These are phyloP conservation scores for Lophotriccus pileatus DNA, from an alignment of 2,797 vertebrate genomes.

Conservation along the genomic window DNA sequence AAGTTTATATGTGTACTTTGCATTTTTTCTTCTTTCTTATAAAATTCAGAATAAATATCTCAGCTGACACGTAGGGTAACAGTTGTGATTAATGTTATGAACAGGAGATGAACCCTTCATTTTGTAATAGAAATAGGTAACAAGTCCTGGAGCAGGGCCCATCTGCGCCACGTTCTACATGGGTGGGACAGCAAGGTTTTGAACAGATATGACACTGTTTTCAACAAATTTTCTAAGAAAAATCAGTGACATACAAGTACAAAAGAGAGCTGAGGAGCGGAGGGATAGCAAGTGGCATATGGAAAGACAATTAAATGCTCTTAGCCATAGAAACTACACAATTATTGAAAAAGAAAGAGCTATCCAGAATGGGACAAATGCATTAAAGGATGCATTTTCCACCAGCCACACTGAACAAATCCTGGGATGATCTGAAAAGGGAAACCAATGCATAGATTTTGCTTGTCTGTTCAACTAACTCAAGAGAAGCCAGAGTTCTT, in stretches of 20 bases:
- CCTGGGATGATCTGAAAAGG: not conserved
- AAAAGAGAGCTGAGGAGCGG: not conserved
- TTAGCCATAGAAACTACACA: not conserved
- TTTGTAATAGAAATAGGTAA: not conserved
- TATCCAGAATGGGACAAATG: not conserved
- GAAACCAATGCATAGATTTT: not conserved
- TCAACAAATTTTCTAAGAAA: not conserved
- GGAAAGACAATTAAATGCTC: not conserved
- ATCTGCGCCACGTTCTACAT: not conserved
- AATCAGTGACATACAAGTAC: not conserved
- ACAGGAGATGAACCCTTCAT: not conserved
- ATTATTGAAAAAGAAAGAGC: not conserved
- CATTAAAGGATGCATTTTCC: not conserved
- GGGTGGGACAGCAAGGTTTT: not conserved
- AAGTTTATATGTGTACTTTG: not conserved
- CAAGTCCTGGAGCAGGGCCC: not conserved
- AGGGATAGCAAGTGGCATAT: accelerated
- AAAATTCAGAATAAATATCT: not conserved
- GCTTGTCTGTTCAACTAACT: not conserved
- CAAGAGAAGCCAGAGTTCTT: not conserved
- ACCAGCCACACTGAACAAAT: not conserved
- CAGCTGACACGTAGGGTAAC: not conserved
- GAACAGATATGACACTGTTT: not conserved
- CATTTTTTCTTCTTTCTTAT: not conserved
- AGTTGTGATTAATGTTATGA: not conserved